Evolutionary conservation across 2,888 invertebrate genomes (phyloP), one percentile per base, ranked within the genome.

Genomic region (Dione juno): DNA sequence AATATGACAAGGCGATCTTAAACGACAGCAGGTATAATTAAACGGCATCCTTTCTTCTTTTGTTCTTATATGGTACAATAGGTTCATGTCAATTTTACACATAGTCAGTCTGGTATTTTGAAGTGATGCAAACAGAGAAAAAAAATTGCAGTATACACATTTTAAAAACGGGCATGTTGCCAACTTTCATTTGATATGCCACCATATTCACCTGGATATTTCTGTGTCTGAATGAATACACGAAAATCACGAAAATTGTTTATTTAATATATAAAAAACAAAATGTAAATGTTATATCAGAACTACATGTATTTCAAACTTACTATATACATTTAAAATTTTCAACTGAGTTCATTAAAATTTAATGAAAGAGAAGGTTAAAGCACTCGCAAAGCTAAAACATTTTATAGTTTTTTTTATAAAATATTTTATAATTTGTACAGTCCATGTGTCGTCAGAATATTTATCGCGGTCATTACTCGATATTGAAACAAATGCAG

Each of bases 181-280:
- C 68, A 68, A 54, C 19, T 54, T 68, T 68, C 63, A 63, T 68
- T 68, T 48, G 68, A 68, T 53, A 68, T 68, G 63, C 63, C 37
- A 50, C 48, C 50, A 16, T 63, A n/a, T n/a, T n/a, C n/a, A 68
- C 68, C 68, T 68, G 68, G 14, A 28, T 53, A 63, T 68, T 52
- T 43, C 19, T 28, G 50, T 67, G 52, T 53, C 19, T 68, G 61
- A 63, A 43, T 68, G 61, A 68, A 52, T 53, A 63, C 8, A 63
- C 68, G 58, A 16, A 21, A 45, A 54, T 61, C 50, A 54, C 53
- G 53, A 61, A 28, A 28, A 28, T 28, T 28, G 19, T 43, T 43
- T 2, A 45, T 21, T 37, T 45, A 37, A 48, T 54, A 54, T 45
- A 68, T 52, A 63, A 54, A 68, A n/a, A 28, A 5, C 5, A 28